phyloP scores from a whole-genome alignment of 2,888 invertebrate genomes.

The Pasiphila rectangulata region DNA sequence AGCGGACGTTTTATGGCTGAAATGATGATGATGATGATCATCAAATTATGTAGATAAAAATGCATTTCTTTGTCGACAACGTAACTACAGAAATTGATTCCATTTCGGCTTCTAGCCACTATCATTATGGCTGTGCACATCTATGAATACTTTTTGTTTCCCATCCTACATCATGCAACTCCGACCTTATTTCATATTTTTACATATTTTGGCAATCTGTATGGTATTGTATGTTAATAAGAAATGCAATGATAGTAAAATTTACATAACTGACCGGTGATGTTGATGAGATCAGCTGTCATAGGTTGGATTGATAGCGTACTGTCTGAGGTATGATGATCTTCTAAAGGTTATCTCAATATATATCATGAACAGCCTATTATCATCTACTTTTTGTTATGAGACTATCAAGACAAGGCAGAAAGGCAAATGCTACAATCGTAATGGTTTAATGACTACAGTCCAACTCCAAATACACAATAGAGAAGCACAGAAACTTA shows the following conservation, averaged over 20 bases:
- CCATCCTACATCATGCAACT: conserved; percentile 4
- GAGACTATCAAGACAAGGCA: too few relatives aligned
- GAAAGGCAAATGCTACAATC: too few relatives aligned
- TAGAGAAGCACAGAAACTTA: too few relatives aligned
- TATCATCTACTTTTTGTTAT: neutral
- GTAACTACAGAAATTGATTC: too few relatives aligned
- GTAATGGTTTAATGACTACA: neutral
- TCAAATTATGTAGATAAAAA: too few relatives aligned
- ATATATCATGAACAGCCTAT: too few relatives aligned
- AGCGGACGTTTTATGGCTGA: too few relatives aligned
- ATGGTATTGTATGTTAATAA: conserved; percentile 27
- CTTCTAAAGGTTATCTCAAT: conserved; percentile 13
- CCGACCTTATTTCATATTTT: conserved; percentile 20
- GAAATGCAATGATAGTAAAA: conserved; percentile 9
- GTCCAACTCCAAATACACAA: too few relatives aligned
- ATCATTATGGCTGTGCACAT: too few relatives aligned
- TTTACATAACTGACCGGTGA: conserved; percentile 20
- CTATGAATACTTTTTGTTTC: conserved; percentile 1
- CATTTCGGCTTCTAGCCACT: too few relatives aligned
- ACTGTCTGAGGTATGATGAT: conserved; percentile 3
- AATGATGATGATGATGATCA: too few relatives aligned
- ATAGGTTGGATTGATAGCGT: conserved; percentile 7
- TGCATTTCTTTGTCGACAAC: too few relatives aligned
- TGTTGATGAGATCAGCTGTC: conserved; percentile 26
- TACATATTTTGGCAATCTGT: conserved; percentile 3